These are phyloP conservation scores for Crotalus viridis DNA, from an alignment of 2,113 vertebrate species.

Conservation along the genomic window DNA sequence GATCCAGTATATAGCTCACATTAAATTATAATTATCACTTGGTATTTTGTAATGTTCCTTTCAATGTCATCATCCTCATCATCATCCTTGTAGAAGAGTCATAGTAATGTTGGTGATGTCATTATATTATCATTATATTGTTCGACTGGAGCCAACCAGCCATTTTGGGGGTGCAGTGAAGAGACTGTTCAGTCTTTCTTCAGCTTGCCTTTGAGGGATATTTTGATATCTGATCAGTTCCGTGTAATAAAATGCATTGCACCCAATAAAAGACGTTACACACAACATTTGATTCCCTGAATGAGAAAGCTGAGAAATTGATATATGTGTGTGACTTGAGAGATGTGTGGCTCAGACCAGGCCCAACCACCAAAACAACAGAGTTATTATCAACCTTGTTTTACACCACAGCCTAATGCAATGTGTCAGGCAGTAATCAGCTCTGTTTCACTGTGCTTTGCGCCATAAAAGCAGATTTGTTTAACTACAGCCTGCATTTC, in stretches of 20 bases:
- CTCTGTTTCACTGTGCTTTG: conserved; percentile 86
- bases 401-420: conserved; percentile 75
- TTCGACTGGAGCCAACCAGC: not conserved
- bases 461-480: conserved; percentile 85
- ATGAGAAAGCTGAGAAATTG: not conserved
- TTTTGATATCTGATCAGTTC: not conserved
- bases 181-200: not conserved
- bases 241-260: conserved; percentile 14
- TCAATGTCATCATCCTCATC: not conserved
- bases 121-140: not conserved
- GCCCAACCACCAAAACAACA: conserved; percentile 63
- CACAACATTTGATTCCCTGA: not conserved
- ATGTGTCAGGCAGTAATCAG: conserved; percentile 90
- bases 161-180: not conserved
- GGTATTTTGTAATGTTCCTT: not conserved
- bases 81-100: not conserved
- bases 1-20: no score
- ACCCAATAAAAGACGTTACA: not conserved
- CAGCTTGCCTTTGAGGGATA: not conserved
- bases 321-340: not conserved
- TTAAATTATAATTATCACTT: not conserved
- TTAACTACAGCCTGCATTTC: conserved; percentile 86
- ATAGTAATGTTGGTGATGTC: not conserved
- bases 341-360: conserved; percentile 15
- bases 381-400: conserved; percentile 66